These are phyloP conservation scores for Cosmorhoe ocellata DNA, from an alignment of 2,888 invertebrate species.

Conservation along the genomic window DNA sequence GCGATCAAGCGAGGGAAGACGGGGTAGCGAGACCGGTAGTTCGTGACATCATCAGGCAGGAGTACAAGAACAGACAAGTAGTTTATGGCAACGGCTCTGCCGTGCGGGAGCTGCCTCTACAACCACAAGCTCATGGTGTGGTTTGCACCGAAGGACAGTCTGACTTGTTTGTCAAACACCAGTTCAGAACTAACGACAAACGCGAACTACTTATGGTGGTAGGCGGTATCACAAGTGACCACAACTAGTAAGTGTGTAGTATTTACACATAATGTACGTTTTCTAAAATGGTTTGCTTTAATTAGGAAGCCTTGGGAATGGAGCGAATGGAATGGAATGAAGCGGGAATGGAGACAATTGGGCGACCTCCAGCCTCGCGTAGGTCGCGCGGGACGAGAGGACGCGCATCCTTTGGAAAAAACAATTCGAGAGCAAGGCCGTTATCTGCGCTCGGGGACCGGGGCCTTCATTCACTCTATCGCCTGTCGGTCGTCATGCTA, in stretches of 20 bases:
- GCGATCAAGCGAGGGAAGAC: too few species aligned
- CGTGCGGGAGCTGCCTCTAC: background rate
- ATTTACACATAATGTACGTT: background rate
- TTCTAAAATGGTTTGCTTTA: slow-evolving; percentile 4
- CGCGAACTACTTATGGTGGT: too few species aligned
- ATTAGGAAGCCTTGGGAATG: slow-evolving; percentile 25
- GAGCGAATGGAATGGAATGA: too few species aligned
- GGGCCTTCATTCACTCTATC: background rate
- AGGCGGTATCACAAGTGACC: too few species aligned
- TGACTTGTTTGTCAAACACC: too few species aligned
- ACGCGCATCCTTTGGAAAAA: slow-evolving; percentile 37
- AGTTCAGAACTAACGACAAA: too few species aligned
- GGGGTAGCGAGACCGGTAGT: too few species aligned
- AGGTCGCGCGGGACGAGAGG: slow-evolving; percentile 24
- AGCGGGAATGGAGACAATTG: slow-evolving; percentile 27
- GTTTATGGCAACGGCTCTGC: background rate
- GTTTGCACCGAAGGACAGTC: too few species aligned
- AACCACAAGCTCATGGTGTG: background rate
- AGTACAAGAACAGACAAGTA: too few species aligned
- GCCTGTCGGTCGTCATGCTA: background rate
- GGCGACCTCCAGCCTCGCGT: slow-evolving; percentile 12
- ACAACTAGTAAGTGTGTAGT: too few species aligned
- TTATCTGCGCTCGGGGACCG: background rate
- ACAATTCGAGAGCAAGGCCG: slow-evolving; percentile 46
- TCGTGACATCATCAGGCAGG: too few species aligned